Conservation (phyloP, 2,797 vertebrate genomes). For the Schizothorax lantsangensis region DNA sequence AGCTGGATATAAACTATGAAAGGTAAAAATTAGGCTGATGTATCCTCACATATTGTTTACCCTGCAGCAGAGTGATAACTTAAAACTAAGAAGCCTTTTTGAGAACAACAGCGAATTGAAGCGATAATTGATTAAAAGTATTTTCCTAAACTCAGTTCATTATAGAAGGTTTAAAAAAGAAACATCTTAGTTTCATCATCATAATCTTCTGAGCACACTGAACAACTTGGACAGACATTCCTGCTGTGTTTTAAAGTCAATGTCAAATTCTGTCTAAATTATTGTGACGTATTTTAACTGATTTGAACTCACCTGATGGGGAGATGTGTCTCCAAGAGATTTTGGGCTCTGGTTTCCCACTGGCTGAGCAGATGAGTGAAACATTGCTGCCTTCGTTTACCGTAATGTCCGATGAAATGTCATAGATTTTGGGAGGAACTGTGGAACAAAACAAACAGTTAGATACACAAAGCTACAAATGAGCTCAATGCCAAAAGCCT, state of each 20-base stretch:
- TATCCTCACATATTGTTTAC: slow-evolving; percentile 16
- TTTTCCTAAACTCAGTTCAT: not conserved
- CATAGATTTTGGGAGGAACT: slow-evolving; percentile 98
- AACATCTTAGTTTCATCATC: not conserved
- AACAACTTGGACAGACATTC: not conserved
- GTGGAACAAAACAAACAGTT: slow-evolving; percentile 56
- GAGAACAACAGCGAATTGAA: slow-evolving; percentile 26
- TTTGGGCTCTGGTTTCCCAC: slow-evolving; percentile 93
- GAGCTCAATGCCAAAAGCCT: not conserved
- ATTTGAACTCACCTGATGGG: slow-evolving; percentile 87
- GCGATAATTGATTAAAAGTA: slow-evolving; percentile 22
- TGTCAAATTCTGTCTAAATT: not conserved
- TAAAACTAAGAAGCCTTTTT: slow-evolving; percentile 1
- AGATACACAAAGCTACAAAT: slow-evolving; percentile 55
- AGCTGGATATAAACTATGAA: slow-evolving; percentile 37
- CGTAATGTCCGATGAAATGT: slow-evolving; percentile 89
- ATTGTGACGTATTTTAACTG: not conserved
- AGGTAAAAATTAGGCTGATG: slow-evolving; percentile 49
- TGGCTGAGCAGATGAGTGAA: slow-evolving; percentile 93
- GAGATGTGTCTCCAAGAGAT: slow-evolving; percentile 99
- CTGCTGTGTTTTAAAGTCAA: not conserved
- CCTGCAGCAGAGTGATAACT: slow-evolving; percentile 9
- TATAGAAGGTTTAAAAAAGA: not conserved
- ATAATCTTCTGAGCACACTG: not conserved
- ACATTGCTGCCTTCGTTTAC: slow-evolving; percentile 97